phyloP scores from a whole-genome alignment of 2,888 invertebrate species.

The Elmis aenea region DNA sequence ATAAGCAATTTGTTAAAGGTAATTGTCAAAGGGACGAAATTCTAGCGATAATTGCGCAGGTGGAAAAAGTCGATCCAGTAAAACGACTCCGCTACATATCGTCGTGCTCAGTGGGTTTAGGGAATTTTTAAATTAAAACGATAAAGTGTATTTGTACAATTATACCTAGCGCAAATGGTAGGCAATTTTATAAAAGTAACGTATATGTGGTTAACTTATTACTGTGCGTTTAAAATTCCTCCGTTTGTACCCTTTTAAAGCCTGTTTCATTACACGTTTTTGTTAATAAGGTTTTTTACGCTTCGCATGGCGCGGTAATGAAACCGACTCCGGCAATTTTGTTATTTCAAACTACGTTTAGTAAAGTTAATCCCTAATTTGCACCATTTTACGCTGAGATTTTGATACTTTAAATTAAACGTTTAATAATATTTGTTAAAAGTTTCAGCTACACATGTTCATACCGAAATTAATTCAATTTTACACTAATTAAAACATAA shows the following conservation, averaged over 20 bases:
- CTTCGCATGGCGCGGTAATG: slow-evolving; percentile 21
- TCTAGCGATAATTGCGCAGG: slow-evolving; percentile 1
- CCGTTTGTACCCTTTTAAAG: slow-evolving; percentile 16
- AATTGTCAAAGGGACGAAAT: neutral
- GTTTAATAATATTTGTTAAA: too few species aligned
- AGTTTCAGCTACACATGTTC: too few species aligned
- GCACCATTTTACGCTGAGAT: slow-evolving; percentile 10
- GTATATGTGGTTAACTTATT: slow-evolving; percentile 19
- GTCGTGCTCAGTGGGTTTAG: too few species aligned
- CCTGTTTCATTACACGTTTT: slow-evolving; percentile 18
- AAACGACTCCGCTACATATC: too few species aligned
- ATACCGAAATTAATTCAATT: too few species aligned
- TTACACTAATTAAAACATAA: too few species aligned
- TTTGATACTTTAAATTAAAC: too few species aligned
- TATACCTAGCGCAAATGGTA: too few species aligned
- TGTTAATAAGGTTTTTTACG: slow-evolving; percentile 24
- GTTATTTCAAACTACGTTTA: slow-evolving; percentile 21
- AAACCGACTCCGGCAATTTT: slow-evolving; percentile 20
- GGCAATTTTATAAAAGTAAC: too few species aligned
- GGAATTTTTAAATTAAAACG: slow-evolving; percentile 11
- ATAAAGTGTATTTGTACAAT: slow-evolving; percentile 12
- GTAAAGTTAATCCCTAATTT: slow-evolving; percentile 18
- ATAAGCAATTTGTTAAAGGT: too few species aligned
- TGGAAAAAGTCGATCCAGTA: too few species aligned
- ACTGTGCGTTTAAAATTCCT: slow-evolving; percentile 18